These are phyloP conservation scores for Eilema sororculum DNA, from an alignment of 2,888 invertebrate species.

Conservation along the genomic window DNA sequence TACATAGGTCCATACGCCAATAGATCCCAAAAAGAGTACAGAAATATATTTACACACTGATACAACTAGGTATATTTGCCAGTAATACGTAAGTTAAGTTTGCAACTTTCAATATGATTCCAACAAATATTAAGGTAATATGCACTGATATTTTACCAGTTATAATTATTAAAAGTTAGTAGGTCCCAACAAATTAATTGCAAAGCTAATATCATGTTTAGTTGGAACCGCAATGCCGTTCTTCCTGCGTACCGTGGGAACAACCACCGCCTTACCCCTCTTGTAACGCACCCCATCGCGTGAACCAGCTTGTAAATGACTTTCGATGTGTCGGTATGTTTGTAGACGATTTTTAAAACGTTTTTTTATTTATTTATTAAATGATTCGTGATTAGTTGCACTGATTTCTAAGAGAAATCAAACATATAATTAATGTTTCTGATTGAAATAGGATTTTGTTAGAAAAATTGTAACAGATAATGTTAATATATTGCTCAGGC, in stretches of 20 bases:
- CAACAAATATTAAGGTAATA: too few relatives aligned
- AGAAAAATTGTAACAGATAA: neutral
- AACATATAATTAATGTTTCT: neutral
- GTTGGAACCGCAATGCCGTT: constrained; percentile 28
- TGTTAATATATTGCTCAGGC: too few relatives aligned
- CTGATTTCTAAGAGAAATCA: neutral
- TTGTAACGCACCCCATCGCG: constrained; percentile 37
- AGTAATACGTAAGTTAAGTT: too few relatives aligned
- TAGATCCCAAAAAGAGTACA: too few relatives aligned
- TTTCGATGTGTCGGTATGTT: constrained; percentile 43
- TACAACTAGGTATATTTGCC: too few relatives aligned
- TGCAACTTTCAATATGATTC: too few relatives aligned
- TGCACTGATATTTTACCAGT: too few relatives aligned
- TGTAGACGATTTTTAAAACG: constrained; percentile 16
- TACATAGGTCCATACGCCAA: too few relatives aligned
- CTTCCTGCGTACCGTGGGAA: constrained; percentile 51
- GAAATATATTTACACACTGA: too few relatives aligned
- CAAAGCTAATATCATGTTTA: constrained; percentile 14
- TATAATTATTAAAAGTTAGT: too few relatives aligned
- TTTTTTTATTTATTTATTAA: constrained; percentile 14
- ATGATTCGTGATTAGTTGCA: constrained; percentile 6
- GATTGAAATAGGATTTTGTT: neutral
- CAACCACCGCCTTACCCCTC: constrained; percentile 37
- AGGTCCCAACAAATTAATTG: neutral
- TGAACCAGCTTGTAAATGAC: constrained; percentile 45